Evolutionary conservation across 2,888 invertebrate species (phyloP).

Genomic region (Antheraea assamensis): DNA sequence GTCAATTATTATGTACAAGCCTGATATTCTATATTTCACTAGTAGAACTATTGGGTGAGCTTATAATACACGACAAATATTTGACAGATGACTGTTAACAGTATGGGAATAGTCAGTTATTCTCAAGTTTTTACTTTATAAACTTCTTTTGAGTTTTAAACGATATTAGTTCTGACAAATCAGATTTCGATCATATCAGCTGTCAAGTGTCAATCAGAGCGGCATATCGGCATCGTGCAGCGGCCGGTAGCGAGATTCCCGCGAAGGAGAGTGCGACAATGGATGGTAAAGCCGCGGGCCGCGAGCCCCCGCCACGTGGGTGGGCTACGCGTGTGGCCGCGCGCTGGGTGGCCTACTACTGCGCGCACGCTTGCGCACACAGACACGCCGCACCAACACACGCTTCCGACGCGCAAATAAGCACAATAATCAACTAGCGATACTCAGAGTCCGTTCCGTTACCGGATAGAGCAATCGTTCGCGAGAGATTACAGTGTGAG

Average conservation of each 20-base stretch:
- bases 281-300: conserved; percentile 55
- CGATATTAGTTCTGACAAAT: conserved; percentile 40
- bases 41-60: not conserved
- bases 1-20: not conserved
- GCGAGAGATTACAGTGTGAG: conserved; percentile 66
- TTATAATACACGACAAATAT: not conserved
- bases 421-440: conserved; percentile 81
- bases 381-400: conserved; percentile 66
- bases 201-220: conserved; percentile 66
- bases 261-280: conserved; percentile 34
- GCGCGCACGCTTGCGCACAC: conserved; percentile 69
- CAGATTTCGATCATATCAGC: conserved; percentile 48
- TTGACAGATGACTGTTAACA: conserved; percentile 3
- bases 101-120: conserved; percentile 4
- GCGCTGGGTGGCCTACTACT: conserved; percentile 77
- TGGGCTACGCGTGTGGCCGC: conserved; percentile 80
- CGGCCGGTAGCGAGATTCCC: conserved; percentile 32
- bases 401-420: conserved; percentile 72
- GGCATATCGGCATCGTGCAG: conserved; percentile 34
- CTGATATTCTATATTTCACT: not conserved
- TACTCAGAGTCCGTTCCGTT: conserved; percentile 61
- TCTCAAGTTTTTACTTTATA: conserved; percentile 5
- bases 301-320: conserved; percentile 77
- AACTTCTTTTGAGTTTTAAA: conserved; percentile 1
- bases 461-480: conserved; percentile 79